Evolutionary conservation across 2,113 vertebrate species (phyloP), one percentile per base, ranked within the genome.

Genomic region (Leucoraja erinaceus): DNA sequence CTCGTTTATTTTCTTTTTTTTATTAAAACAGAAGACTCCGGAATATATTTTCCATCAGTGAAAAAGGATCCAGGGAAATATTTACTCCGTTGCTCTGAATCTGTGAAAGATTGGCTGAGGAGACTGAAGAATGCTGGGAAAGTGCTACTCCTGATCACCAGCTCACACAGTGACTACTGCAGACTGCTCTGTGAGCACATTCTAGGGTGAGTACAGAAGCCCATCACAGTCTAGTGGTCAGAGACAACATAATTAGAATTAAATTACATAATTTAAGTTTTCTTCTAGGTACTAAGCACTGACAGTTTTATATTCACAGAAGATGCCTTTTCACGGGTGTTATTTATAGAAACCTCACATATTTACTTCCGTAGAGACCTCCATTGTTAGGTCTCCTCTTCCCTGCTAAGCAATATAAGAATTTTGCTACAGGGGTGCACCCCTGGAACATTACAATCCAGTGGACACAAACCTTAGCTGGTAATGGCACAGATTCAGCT

Each of bases 121-220:
- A 96, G 95, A 94, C 96, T 99, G 94, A 99, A 98, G 94, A 96
- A 94, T 28, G 95, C 97, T 1, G 97, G 98, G 90, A 98, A 99
- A 95, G 95, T 98, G 93, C 96, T 98, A 25, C 94, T 99, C 28
- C 95, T 99, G 93, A 98, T 99, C 95, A 99, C 98, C 93, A 99
- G 98, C 95, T 99, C 98, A 93, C 98, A 99, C 95, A 98, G 98
- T 79, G 98, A 99, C 95, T 99, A 99, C 95, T 98, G 98, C 95
- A 97, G 97, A 93, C 97, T 99, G 25, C 96, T 99, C 94, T 98
- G 98, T 93, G 96, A 98, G 72, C 95, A 98, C 94, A 96, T 97
- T 93, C 94, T 99, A 93, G 98, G 98, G 98, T 99, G 95, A 97
- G 97, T 94, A 20, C 66, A 72, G 33, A 33, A 72, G 6, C 33